phyloP scores from a whole-genome alignment of 2,888 invertebrate species.

The Hyposoter dolosus region DNA sequence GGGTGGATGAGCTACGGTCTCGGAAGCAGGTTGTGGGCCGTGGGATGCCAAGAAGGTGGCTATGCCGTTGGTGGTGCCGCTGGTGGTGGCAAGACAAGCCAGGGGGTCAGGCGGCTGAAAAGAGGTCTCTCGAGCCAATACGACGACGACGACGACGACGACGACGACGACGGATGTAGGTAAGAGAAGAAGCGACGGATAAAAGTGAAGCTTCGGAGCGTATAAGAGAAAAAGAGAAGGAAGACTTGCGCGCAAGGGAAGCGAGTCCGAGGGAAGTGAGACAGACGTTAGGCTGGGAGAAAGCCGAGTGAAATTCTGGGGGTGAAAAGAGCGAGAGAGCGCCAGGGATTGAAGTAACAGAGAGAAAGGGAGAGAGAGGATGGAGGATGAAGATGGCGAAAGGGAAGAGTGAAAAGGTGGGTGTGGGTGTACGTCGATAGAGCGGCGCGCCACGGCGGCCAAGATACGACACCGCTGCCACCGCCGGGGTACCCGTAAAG shows the following conservation, averaged over 20 bases:
- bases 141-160: slow-evolving; percentile 46
- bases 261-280: slow-evolving; percentile 28
- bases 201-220: slow-evolving; percentile 35
- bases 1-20: slow-evolving; percentile 30
- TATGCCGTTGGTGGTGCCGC: slow-evolving; percentile 39
- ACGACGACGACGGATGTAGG: slow-evolving; percentile 50
- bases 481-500: slow-evolving; percentile 83
- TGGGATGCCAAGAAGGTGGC: slow-evolving; percentile 68
- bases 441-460: slow-evolving; percentile 85
- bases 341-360: slow-evolving; percentile 45
- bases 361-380: slow-evolving; percentile 68
- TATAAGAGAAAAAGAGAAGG: slow-evolving; percentile 17
- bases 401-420: slow-evolving; percentile 71
- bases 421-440: slow-evolving; percentile 84
- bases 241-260: slow-evolving; percentile 22
- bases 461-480: slow-evolving; percentile 85
- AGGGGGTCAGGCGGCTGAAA: slow-evolving; percentile 60
- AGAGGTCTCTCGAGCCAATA: slow-evolving; percentile 52
- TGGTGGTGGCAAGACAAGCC: slow-evolving; percentile 52
- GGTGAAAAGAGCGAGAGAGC: slow-evolving; percentile 27
- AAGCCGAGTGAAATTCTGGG: slow-evolving; percentile 14
- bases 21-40: slow-evolving; percentile 45
- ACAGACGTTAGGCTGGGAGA: slow-evolving; percentile 16
- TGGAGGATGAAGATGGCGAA: slow-evolving; percentile 56
- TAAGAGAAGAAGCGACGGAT: slow-evolving; percentile 32